These are phyloP conservation scores for Hirundo rustica DNA, from an alignment of 2,797 vertebrate genomes.

Conservation along the genomic window DNA sequence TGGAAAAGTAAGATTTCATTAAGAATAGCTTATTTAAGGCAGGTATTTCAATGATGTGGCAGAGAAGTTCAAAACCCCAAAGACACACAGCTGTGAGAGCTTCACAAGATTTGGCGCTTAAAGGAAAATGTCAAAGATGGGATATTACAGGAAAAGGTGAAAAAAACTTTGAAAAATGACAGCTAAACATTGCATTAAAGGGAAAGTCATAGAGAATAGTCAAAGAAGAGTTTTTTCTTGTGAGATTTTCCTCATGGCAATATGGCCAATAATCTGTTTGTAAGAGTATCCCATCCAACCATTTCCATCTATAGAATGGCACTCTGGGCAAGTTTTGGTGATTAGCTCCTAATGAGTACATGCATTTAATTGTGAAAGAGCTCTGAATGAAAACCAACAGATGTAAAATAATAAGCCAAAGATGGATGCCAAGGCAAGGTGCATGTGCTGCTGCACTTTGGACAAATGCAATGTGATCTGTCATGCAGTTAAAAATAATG, in stretches of 20 bases:
- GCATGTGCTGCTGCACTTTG: neutral
- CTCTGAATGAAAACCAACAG: neutral
- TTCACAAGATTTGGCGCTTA: neutral
- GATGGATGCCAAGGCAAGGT: neutral
- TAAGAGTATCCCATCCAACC: neutral
- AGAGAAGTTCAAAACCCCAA: neutral
- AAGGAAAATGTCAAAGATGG: neutral
- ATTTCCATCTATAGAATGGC: neutral
- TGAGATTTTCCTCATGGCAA: neutral
- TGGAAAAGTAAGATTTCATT: neutral
- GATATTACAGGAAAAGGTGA: neutral
- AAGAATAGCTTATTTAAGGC: neutral
- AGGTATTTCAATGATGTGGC: neutral
- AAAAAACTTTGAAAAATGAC: neutral
- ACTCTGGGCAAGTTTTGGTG: neutral
- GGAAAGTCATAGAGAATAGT: neutral
- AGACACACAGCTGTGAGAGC: neutral
- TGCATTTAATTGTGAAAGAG: neutral
- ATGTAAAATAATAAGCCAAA: neutral
- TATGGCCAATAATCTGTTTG: neutral
- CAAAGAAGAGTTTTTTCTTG: neutral
- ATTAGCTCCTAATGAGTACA: neutral
- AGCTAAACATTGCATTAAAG: neutral
- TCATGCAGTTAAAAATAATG: neutral
- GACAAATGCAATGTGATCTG: neutral